Conservation (phyloP, 2,888 invertebrate genomes). For the Globia sparganii region DNA sequence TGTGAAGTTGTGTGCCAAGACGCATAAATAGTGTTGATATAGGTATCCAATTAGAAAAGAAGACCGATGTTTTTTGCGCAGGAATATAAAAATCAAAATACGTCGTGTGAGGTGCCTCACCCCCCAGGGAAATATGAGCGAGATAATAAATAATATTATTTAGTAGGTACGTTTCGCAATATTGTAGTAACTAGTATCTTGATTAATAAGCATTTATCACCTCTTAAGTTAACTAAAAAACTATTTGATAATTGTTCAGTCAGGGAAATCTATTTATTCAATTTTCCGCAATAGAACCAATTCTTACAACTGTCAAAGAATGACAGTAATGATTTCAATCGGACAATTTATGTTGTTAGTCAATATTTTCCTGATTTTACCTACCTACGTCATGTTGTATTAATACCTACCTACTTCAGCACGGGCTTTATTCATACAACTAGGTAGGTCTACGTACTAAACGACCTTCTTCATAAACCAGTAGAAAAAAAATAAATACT, state of each 20-base stretch:
- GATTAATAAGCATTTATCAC: background rate
- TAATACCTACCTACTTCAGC: no score
- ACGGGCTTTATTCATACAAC: background rate
- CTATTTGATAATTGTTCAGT: background rate
- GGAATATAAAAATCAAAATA: constrained; percentile 18
- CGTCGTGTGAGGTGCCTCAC: background rate
- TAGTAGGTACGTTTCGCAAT: background rate
- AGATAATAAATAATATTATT: constrained; percentile 9
- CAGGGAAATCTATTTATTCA: background rate
- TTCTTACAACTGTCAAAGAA: background rate
- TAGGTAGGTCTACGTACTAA: background rate
- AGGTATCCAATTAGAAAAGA: constrained; percentile 9
- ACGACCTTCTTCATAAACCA: background rate
- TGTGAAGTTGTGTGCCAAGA: background rate
- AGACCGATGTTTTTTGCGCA: constrained; percentile 7
- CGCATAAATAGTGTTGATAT: constrained; percentile 13
- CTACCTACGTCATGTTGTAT: background rate
- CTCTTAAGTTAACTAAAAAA: background rate
- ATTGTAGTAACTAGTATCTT: background rate
- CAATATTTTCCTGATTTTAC: background rate
- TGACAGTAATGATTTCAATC: no score
- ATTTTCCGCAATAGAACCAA: background rate
- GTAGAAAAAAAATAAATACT: background rate
- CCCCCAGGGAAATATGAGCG: constrained; percentile 14
- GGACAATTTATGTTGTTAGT: no score